Base-by-base conservation (phyloP, 92 coral and sea anemone genomes). In the Actinernus sp. region DNA sequence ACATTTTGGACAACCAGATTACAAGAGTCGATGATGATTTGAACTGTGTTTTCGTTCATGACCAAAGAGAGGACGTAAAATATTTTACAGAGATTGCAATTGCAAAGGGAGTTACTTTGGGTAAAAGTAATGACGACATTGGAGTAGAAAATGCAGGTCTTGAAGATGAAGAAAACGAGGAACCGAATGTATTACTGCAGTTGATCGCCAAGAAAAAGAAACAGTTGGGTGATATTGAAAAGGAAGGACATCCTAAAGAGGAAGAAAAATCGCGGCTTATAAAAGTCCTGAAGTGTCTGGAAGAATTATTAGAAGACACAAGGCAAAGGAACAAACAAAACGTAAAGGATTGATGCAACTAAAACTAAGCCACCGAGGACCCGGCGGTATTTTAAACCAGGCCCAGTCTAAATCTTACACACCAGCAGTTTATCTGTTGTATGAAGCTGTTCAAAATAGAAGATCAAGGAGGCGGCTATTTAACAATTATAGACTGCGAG, bases 201-300 rank as follows among this genome's bases (percentile, higher is more conserved):
- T 58, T 71, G 70, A 57, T 71, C 12, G 36, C 25, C 3, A 71
- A 71, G 71, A 71, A 71, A 59, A 32, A 20, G 24, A 53, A 48
- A 32, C 58, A 59, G 28, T 55, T 71, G 9, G 23, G 20, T 0
- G 20, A 23, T 1, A 1, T 68, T 40, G 54, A 68, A 18, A 33
- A 59, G 12, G 58, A 59, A 26, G 68, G 58, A 4, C 33, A 17
- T 21, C 30, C 36, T 13, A 51, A 57, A 2, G 59, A 44, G 22
- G 49, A 23, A 9, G 78, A 71, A 40, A 59, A 34, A 59, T 3
- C 45, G 21, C 78, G 21, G 16, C 59, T 53, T 45, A 32, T 58
- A 17, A 71, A 45, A 46, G 59, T 71, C 8, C 57, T 71, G 26
- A 45, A 60, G 22, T 71, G 78, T 20, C 70, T 71, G 13, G 31